A percentile compares a stretch with the other conserved stretches of the same genome.
phyloP scores from a whole-genome alignment of 1,140 invertebrate species.

The Battus philenor region DNA sequence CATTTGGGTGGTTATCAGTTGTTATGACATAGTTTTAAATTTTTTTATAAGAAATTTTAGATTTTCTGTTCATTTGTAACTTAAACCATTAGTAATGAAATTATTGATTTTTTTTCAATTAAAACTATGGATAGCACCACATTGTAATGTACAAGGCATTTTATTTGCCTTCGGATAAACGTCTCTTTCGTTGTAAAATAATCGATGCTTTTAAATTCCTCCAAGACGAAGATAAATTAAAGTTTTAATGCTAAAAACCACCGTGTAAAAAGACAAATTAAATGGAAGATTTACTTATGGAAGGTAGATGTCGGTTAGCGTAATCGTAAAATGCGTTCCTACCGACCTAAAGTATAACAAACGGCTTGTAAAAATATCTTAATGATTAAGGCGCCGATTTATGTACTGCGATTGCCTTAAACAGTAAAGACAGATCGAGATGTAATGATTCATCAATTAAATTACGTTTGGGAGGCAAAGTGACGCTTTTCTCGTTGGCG shows the following conservation, averaged over 20 bases:
- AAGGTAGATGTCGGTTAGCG: background rate
- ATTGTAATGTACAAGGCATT: too few relatives aligned
- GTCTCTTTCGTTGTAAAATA: too few relatives aligned
- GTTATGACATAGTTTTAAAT: too few relatives aligned
- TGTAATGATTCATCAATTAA: conserved; percentile 65
- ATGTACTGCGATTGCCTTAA: conserved; percentile 47
- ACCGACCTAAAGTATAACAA: conserved; percentile 3
- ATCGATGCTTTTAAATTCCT: background rate
- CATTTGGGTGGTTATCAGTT: too few relatives aligned
- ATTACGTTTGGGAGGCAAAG: conserved; percentile 37
- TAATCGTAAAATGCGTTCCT: background rate
- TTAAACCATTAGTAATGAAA: too few relatives aligned
- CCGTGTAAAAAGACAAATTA: too few relatives aligned
- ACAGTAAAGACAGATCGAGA: conserved; percentile 51
- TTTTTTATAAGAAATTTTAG: too few relatives aligned
- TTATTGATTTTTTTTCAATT: too few relatives aligned
- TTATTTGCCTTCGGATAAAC: too few relatives aligned
- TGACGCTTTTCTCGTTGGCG: conserved; percentile 34
- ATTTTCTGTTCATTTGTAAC: too few relatives aligned
- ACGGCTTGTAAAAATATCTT: conserved; percentile 37
- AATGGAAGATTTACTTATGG: too few relatives aligned
- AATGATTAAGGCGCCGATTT: conserved; percentile 44
- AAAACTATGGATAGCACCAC: too few relatives aligned
- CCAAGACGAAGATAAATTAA: background rate
- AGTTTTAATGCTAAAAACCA: background rate